Evolutionary conservation across 2,113 vertebrate species (phyloP), one percentile per base, ranked within the genome.

Genomic region (Alethe castanea): DNA sequence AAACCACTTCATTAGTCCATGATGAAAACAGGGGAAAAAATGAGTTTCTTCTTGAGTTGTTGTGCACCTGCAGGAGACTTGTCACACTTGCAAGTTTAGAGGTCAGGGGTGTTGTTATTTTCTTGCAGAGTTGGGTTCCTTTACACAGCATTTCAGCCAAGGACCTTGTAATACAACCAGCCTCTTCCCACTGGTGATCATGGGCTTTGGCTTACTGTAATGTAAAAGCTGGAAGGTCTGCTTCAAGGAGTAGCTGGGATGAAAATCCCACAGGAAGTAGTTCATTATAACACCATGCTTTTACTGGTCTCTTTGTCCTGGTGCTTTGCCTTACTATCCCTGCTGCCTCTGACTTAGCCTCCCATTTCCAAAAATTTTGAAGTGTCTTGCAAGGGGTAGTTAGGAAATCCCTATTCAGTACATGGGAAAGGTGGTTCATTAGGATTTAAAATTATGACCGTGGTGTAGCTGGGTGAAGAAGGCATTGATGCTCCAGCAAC

Each of bases 361-460:
- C 6, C 8, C 7, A 20, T 72, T 83, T 19, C 23, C 7, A 79
- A 59, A 86, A 47, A 14, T 14, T n/a, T 38, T 54, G 2, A 77
- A 72, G 12, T 26, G 40, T 42, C 50, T 65, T 69, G 28, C 8
- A 78, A 50, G n/a, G 66, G 42, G 23, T 17, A 36, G 11, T 11
- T 84, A 69, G 31, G 40, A 95, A 90, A 81, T n/a, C 5, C 24
- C 22, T n/a, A n/a, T 74, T 61, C 29, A 77, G 20, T 19, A 60
- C 6, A 3, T 13, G 25, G 31, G 8, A 25, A 87, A 84, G 36
- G 36, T 28, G 7, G 5, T 33, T 50, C 33, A n/a, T 33, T 54
- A 54, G 6, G 18, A 36, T 67, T 8, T 38, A 26, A 86, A 74
- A 80, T 67, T 42, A 54, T 8, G 7, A 50, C 48, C 0, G 0